Base-by-base conservation (phyloP, 2,113 vertebrate species). In the Amblyopsis rosae region DNA sequence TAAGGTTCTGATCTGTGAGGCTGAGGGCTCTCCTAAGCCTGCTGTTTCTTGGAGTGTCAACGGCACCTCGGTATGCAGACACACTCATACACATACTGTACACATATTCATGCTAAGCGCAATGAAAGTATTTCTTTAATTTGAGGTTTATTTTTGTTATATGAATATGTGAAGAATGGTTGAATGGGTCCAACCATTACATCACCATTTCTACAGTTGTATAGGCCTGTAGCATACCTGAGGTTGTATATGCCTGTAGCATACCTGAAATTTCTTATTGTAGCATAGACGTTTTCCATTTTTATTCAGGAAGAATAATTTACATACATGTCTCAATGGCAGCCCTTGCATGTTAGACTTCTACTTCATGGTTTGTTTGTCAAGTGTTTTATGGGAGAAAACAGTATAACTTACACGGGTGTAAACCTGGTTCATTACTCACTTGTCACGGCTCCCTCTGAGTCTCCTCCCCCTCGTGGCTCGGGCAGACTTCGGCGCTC, bases 21-120 rank as follows among this genome's bases (percentile, higher is more conserved):
- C 94, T 65, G 95, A 98, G 87, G 96, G 96, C 61, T 96, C 92
- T 78, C 97, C 97, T 2, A 96, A 96, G 69, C 97, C 96, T 69
- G 88, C 86, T 47, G 95, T 98, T 67, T 93, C 94, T 49, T 98
- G 97, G 95, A 95, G 92, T 86, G 89, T 96, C 89, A 96, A 95
- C 0, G 94, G 95, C 70, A 96, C 90, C 0, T 89, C 89, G 73
- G 93, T 94, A 94, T 88, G 93, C 32, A 4, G 26, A 65, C 47
- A 73, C 45, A 35, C 6, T 68, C 26, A 26, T 19, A 19, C 19
- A 19, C 19, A 19, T 26, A 26, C 26, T 26, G 26, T 26, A 26
- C 26, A 26, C 3, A 26, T 48, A 57, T 26, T 53, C 6, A 35
- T 26, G 35, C 35, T 6, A 8, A 41, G 35, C 35, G 0, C 35